Base-by-base conservation (phyloP, 2,113 vertebrate genomes). In the Lathamus discolor region DNA sequence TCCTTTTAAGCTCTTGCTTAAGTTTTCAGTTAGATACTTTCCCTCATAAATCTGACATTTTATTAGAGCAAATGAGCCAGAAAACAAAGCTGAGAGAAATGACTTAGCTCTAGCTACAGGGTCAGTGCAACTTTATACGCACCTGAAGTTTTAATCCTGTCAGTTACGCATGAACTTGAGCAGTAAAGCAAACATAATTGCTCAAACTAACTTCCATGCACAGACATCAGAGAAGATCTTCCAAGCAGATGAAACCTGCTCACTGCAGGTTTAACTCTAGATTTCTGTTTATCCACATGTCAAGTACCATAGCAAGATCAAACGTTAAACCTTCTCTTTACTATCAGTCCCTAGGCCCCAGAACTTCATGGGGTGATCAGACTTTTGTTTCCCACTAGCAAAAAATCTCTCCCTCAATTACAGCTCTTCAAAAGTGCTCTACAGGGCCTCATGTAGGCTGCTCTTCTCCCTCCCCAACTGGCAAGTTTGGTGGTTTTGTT, bases 381-480 rank as follows among this genome's bases (percentile, higher is more conserved):
- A 8, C 17, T 27, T 78, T 31, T 57, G 3, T 66, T 80, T 75
- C 37, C 49, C 70, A 59, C 33, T 5, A 31, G 7, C 23, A 87
- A 55, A 90, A 95, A 62, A 48, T 17, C 16, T 25, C 3, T 72
- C 12, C 78, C 29, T 44, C 52, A 83, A 17, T 76, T 59, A 11
- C 1, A 90, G 31, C 11, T 84, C 12, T 79, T 86, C 25, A 69
- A 27, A 74, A 62, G 25, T 20, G 25, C 11, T 74, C 90, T 72
- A 46, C 10, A 33, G 25, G 29, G 63, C 7, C 9, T 57, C 8
- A 24, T 4, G 31, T 4, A 16, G 7, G 8, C 9, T 23, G 17
- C 12, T 29, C 33, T 25, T 17, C 59, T 3, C 20, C 16, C 22
- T 10, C 3, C 9, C 13, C 8, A 24, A 9, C 17, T 1, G 1